Evolutionary conservation across 1,140 invertebrate species (phyloP), one percentile per base, ranked within the genome.

Genomic region (Physella acuta): DNA sequence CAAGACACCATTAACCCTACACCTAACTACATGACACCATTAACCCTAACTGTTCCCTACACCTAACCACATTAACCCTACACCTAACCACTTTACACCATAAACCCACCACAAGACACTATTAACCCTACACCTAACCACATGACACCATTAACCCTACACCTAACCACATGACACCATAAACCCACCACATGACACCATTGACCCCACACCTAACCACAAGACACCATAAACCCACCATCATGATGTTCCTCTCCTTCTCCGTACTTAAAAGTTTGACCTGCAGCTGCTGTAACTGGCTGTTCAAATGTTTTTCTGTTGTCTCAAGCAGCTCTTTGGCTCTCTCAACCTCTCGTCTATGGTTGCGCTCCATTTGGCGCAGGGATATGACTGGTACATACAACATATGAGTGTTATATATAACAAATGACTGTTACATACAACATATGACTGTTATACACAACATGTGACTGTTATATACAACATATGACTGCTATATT

Each of bases 201-300:
- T 4, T n/a, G 33, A 31, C 11, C 24, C 8, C 8, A 44, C 8
- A 11, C 39, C 24, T 55, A 55, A 24, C 20, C 53, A 55, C 24
- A 30, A 11, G 53, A 11, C 33, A 55, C 26, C 56, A 20, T 26
- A 30, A 60, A 67, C 63, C 67, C 69, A 81, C 79, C 78, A 80
- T 78, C 76, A 81, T 77, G 1, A 80, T 61, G 61, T 81, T 81
- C 52, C 78, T 73, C 30, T 81, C 79, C n/a, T 72, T 75, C 62
- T 81, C 78, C 36, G 75, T 39, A 39, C 66, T 55, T 39, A 71
- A 70, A 20, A 79, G 55, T 62, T 75, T 71, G 44, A 71, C 37
- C 34, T 78, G 72, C 61, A 79, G 53, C 37, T 66, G 44, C 4
- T 72, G 72, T 30, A 78, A 34, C 60, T 81, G 77, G 37, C 67